Evolutionary conservation across 2,888 invertebrate genomes (phyloP).

Genomic region (Hypomecis punctinalis): DNA sequence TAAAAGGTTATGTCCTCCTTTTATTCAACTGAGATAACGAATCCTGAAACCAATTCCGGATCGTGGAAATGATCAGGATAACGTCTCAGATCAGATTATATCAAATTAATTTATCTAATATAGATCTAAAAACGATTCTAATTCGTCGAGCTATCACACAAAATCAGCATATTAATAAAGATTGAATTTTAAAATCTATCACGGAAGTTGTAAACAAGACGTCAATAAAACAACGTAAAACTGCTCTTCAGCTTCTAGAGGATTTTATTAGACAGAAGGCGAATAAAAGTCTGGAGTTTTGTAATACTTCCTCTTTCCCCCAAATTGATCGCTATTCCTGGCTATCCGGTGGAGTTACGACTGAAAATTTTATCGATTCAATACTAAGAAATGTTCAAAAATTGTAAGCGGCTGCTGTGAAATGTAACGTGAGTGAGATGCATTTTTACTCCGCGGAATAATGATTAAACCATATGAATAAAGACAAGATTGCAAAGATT

Average conservation of each 20-base stretch:
- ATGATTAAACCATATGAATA: not conserved
- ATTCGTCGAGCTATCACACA: no score
- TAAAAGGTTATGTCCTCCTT: no score
- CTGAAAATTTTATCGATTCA: slow-evolving; percentile 1
- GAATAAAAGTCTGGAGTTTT: slow-evolving; percentile 17
- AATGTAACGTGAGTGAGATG: no score
- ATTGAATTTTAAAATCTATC: slow-evolving; percentile 2
- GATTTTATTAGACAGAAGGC: slow-evolving; percentile 14
- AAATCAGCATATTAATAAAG: slow-evolving; percentile 4
- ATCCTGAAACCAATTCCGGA: no score
- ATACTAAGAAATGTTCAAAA: slow-evolving; percentile 6
- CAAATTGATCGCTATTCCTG: slow-evolving; percentile 16
- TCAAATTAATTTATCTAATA: no score
- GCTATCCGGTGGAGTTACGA: not conserved
- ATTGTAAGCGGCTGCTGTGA: not conserved
- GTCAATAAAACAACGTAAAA: slow-evolving; percentile 1
- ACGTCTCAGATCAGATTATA: no score
- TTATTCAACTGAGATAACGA: no score
- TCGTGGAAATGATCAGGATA: no score
- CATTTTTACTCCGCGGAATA: not conserved
- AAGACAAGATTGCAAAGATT: no score
- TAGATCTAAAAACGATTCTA: no score
- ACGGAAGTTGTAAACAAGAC: slow-evolving; percentile 4
- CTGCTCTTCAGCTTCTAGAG: not conserved
- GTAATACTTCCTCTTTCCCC: slow-evolving; percentile 9